Base-by-base conservation (phyloP, 2,797 vertebrate genomes). In the Platalea minor region DNA sequence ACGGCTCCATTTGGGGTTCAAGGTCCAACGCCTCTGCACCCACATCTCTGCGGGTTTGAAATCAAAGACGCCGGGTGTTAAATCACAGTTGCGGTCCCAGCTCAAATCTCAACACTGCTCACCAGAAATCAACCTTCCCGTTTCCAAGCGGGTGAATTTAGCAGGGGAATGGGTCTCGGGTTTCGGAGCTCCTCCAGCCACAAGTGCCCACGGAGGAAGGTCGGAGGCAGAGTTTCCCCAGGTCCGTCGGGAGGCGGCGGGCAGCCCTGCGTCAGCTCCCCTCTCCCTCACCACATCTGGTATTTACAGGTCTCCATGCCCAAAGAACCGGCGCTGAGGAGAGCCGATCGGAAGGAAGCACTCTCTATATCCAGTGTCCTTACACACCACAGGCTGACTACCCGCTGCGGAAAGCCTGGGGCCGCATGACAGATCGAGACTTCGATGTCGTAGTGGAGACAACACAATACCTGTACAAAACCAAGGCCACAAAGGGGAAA, bases 401-500 rank as follows among this genome's bases (percentile, higher is more conserved):
- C 2, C 0, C 1, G 9, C 1, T 6, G 0, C 3, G 0, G 23
- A 89, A 83, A 63, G 19, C 0, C 48, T 95, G 79, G 94, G 67
- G 33, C 43, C 64, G 1, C 1, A 0, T 10, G 11, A 26, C 8
- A 26, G 50, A 26, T 26, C 14, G 25, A 26, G 1, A 9, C 26
- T 26, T 13, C 8, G 2, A 31, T 4, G 0, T 0, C 3, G 12
- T 48, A 23, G 15, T 15, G 17, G 1, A 1, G 6, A n/a, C 6
- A 56, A 6, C 0, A 5, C 2, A 4, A 28, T 0, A 14, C 5
- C 0, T 2, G 2, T 0, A 3, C 8, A 9, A 0, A 35, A 14
- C 1, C 1, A 0, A 0, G 0, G 4, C 1, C 9, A 0, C 0
- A 0, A 13, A 4, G 0, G 3, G 7, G 6, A 60, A 3, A 8